phyloP scores from a whole-genome alignment of 2,113 vertebrate genomes.

The Macquaria australasica region DNA sequence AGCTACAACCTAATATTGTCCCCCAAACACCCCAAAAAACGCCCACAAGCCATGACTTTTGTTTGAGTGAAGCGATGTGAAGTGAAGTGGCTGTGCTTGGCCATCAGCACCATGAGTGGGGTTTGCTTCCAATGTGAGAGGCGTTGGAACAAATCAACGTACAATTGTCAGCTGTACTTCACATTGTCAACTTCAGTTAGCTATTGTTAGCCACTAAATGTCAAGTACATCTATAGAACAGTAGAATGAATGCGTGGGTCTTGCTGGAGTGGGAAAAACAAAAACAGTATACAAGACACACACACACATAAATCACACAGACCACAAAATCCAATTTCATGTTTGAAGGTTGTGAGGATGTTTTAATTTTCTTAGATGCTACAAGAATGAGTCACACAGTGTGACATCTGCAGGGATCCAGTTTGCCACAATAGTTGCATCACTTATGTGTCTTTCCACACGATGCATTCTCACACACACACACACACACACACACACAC shows the following conservation, averaged over 20 bases:
- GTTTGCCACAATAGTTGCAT: conserved; percentile 17
- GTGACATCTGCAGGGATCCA: conserved; percentile 35
- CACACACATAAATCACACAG: background rate
- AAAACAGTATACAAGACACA: background rate
- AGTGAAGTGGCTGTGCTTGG: conserved; percentile 47
- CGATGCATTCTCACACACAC: background rate
- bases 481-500: conserved; percentile 3
- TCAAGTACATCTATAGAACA: conserved; percentile 51
- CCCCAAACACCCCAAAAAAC: background rate
- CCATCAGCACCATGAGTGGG: conserved; percentile 10
- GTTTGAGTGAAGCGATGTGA: background rate
- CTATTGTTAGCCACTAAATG: conserved; percentile 55
- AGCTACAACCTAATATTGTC: background rate
- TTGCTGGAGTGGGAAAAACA: background rate
- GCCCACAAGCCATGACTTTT: background rate
- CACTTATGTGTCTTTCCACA: conserved; percentile 13
- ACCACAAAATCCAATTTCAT: conserved; percentile 12
- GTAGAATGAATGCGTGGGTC: background rate
- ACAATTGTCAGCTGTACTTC: conserved; percentile 49
- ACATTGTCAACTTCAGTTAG: conserved; percentile 29
- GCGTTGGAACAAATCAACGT: conserved; percentile 38
- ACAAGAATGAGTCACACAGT: conserved; percentile 46
- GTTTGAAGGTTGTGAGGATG: conserved; percentile 32
- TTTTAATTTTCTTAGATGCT: background rate
- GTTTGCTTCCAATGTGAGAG: conserved; percentile 45